Evolutionary conservation across 2,113 vertebrate genomes (phyloP).

Genomic region (Dicentrarchus labrax): DNA sequence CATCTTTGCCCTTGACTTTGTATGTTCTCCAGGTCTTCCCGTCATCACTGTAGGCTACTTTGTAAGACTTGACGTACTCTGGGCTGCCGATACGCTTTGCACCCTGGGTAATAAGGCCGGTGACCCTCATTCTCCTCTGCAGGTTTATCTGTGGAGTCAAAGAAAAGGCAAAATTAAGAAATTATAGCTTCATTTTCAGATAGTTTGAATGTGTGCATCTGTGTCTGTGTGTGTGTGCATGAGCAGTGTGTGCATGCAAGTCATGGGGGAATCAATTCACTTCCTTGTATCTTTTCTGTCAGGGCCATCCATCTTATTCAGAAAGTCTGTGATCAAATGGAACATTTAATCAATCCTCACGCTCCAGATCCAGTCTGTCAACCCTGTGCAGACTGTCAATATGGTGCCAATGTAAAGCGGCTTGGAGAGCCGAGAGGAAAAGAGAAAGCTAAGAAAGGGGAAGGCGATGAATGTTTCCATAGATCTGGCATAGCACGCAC

Average conservation of each 20-base stretch:
- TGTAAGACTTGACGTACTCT: conserved; percentile 98
- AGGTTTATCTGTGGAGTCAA: conserved; percentile 92
- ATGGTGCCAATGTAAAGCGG: conserved; percentile 57
- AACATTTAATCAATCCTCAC: conserved; percentile 74
- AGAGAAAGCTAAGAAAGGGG: conserved; percentile 18
- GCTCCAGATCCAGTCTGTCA: conserved; percentile 62
- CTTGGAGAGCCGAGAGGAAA: conserved; percentile 42
- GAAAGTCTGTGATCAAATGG: conserved; percentile 62
- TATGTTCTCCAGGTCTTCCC: conserved; percentile 96
- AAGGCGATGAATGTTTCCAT: conserved; percentile 54
- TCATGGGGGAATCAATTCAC: conserved; percentile 51
- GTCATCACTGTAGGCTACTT: conserved; percentile 97
- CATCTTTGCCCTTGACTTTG: conserved; percentile 94
- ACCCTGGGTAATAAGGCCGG: conserved; percentile 98
- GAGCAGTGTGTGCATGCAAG: conserved; percentile 8
- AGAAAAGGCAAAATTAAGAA: conserved; percentile 40
- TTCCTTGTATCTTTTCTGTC: conserved; percentile 64
- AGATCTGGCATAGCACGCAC: conserved; percentile 15
- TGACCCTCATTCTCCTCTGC: conserved; percentile 97
- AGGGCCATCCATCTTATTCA: conserved; percentile 76
- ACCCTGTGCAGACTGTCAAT: conserved; percentile 61
- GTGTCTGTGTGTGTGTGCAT: conserved; percentile 2
- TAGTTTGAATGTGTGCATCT: neutral
- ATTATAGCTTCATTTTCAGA: conserved; percentile 21
- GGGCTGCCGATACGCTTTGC: conserved; percentile 98